Evolutionary conservation across 2,888 invertebrate species (phyloP), one percentile per base, ranked within the genome.

Genomic region (Neria commutata): DNA sequence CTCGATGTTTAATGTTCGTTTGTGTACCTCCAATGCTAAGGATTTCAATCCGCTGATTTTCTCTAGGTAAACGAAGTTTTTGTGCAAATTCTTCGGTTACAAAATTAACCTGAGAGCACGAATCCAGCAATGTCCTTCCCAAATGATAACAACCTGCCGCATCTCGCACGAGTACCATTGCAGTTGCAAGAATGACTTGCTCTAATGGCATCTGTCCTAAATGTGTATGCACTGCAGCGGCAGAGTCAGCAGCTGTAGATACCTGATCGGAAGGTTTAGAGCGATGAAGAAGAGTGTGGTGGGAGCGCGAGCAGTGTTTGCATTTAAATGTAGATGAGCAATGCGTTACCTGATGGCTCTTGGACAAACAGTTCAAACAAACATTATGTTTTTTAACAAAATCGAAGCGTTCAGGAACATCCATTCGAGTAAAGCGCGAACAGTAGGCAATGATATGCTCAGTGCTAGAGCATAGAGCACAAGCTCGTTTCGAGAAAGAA

Each of bases 361-460:
- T 24, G 21, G 14, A 5, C 10, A 50, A 19, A 14, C 50, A 50
- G 14, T 50, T 50, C n/a, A n/a, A n/a, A n/a, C n/a, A n/a, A n/a
- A n/a, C n/a, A n/a, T n/a, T n/a, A n/a, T n/a, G n/a, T n/a, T n/a
- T n/a, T n/a, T n/a, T n/a, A n/a, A n/a, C n/a, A n/a, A n/a, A n/a
- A n/a, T 49, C 49, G n/a, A 49, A 49, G 19, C 49, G 29, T 33
- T 51, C 37, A 51, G 34, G 34, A 11, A 24, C 21, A n/a, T 19
- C 25, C 52, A 52, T 52, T 14, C 25, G 23, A 33, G 47, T 47
- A 24, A 55, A 54, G 33, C 47, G 24, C 14, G 47, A n/a, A 23
- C 47, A 47, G 11, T 42, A 46, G 26, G 46, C 19, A 16, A 54
- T 1, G 5, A 23, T 54, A 23, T 47, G 54, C 4, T 23, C n/a